Percentiles rank a stretch among this genome's conserved stretches.
Conservation (phyloP, 2,888 invertebrate genomes). For the Aspidapion aeneum region DNA sequence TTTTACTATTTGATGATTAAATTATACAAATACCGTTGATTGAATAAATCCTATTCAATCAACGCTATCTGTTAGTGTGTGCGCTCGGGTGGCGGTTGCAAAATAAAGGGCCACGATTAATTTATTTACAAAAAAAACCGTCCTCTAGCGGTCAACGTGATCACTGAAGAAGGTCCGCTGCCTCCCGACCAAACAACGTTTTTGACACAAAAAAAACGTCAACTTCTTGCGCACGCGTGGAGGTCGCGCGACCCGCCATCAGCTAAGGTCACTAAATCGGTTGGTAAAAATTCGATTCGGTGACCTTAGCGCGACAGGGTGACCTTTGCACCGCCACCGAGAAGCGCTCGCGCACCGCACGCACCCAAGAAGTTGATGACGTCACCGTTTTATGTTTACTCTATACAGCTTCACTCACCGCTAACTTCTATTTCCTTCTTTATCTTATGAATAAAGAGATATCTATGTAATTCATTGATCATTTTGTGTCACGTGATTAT, state of each 20-base stretch:
- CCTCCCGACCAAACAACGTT: constrained; percentile 67
- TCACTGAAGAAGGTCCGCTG: background rate
- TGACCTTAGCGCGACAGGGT: constrained; percentile 12
- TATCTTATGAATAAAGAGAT: too few relatives aligned
- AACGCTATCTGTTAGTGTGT: too few relatives aligned
- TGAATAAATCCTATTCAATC: too few relatives aligned
- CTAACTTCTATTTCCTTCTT: too few relatives aligned
- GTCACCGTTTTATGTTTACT: constrained; percentile 1
- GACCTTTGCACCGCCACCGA: background rate
- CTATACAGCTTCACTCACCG: too few relatives aligned
- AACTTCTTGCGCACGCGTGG: constrained; percentile 64
- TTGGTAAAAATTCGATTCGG: constrained; percentile 63
- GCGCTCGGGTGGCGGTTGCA: constrained; percentile 23
- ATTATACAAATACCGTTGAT: too few relatives aligned
- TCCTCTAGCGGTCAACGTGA: constrained; percentile 17
- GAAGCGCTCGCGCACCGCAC: constrained; percentile 1
- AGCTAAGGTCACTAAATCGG: constrained; percentile 49
- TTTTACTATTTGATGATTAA: too few relatives aligned
- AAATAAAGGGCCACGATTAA: background rate
- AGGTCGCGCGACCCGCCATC: constrained; percentile 20
- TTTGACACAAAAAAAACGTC: too few relatives aligned
- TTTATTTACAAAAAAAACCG: too few relatives aligned
- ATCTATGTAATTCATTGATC: too few relatives aligned
- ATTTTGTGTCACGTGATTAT: too few relatives aligned
- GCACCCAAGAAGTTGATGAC: background rate